Evolutionary conservation across 2,797 vertebrate genomes (phyloP).

Genomic region (Crax fasciolata): DNA sequence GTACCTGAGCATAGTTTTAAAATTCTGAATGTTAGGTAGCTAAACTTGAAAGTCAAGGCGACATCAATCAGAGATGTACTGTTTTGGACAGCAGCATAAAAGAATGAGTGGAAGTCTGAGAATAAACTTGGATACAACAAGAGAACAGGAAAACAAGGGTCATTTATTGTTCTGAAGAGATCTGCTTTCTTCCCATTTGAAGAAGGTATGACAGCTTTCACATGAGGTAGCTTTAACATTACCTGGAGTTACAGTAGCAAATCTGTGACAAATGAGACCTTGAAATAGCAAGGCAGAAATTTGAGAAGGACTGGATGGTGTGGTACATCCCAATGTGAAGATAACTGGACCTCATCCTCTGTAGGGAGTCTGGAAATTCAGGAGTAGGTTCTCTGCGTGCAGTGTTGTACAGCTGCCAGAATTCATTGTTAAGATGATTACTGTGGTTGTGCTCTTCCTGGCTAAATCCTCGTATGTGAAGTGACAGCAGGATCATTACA

Average conservation of each 20-base stretch:
- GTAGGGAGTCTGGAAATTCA: background rate
- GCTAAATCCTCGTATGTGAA: constrained; percentile 2
- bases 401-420: background rate
- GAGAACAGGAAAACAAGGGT: background rate
- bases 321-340: background rate
- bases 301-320: background rate
- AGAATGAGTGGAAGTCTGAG: background rate
- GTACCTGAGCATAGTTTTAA: background rate
- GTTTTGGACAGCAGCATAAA: background rate
- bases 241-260: background rate
- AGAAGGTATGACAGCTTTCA: background rate
- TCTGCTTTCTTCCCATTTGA: background rate
- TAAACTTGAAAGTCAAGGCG: background rate
- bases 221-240: background rate
- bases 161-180: background rate
- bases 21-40: background rate
- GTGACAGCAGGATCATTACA: constrained; percentile 58
- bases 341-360: background rate
- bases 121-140: background rate
- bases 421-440: background rate
- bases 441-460: background rate
- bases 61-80: background rate
- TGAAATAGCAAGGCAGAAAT: background rate
- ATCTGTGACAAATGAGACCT: background rate
- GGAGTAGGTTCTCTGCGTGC: background rate